phyloP scores from a whole-genome alignment of 2,113 vertebrate species.

The Enhydra lutris region DNA sequence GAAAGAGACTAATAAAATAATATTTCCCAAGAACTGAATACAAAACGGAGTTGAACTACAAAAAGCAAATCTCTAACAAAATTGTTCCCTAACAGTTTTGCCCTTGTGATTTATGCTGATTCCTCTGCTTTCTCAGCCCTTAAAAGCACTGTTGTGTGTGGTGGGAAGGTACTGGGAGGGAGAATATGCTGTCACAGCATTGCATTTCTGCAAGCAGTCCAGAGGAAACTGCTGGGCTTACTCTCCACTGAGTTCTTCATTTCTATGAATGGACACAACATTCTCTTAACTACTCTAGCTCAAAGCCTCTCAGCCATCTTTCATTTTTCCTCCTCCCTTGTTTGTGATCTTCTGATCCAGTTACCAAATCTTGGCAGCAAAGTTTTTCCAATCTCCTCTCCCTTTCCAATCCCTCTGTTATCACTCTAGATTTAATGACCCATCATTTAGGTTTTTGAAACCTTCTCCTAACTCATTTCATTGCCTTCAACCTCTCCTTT shows the following conservation, averaged over 20 bases:
- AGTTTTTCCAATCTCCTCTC: background rate
- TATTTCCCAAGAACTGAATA: background rate
- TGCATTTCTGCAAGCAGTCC: background rate
- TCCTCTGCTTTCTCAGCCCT: background rate
- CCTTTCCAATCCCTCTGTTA: background rate
- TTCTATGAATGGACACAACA: background rate
- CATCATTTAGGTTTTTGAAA: background rate
- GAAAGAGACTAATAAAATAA: background rate
- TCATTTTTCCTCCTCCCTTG: background rate
- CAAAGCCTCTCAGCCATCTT: background rate
- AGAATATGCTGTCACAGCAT: background rate
- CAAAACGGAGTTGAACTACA: background rate
- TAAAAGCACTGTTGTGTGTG: background rate
- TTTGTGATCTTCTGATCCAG: background rate
- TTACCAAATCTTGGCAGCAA: background rate
- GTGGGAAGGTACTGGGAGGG: background rate
- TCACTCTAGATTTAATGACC: background rate
- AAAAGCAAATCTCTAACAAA: background rate
- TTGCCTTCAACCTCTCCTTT: background rate
- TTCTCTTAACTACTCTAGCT: background rate
- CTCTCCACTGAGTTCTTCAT: background rate
- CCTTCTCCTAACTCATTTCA: background rate
- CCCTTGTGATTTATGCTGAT: background rate
- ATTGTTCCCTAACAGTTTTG: background rate
- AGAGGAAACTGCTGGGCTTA: background rate